Conservation (phyloP, 1,140 invertebrate species). For the Trigoniulus corallinus region DNA sequence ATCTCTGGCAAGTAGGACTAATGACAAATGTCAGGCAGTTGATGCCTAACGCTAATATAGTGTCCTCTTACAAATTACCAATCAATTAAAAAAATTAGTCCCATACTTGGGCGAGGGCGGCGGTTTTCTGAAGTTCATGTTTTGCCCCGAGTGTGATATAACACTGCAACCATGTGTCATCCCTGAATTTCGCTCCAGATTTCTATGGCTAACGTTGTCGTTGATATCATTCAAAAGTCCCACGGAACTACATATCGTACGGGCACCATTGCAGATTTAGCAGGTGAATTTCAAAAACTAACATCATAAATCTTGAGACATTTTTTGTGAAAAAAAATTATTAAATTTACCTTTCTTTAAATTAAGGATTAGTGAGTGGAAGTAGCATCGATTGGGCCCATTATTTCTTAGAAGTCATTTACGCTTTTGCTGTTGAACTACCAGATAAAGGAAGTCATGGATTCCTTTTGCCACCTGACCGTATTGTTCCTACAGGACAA, state of each 20-base stretch:
- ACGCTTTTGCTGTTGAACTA: neutral
- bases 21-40: neutral
- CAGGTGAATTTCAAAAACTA: neutral
- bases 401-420: neutral
- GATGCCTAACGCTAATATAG: neutral
- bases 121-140: no score
- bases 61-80: neutral
- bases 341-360: neutral
- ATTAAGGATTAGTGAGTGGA: neutral
- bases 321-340: neutral
- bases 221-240: neutral
- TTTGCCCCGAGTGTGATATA: no score
- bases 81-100: no score
- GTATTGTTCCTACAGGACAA: neutral
- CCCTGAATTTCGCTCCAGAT: no score
- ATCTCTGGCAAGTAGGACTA: neutral
- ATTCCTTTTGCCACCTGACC: neutral
- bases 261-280: neutral
- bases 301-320: neutral
- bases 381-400: neutral
- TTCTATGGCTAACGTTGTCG: conserved; percentile 18
- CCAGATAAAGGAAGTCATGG: neutral
- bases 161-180: no score
- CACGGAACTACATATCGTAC: neutral
- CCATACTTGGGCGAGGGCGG: no score